phyloP scores from a whole-genome alignment of 2,797 vertebrate genomes.

The Girardinus metallicus region DNA sequence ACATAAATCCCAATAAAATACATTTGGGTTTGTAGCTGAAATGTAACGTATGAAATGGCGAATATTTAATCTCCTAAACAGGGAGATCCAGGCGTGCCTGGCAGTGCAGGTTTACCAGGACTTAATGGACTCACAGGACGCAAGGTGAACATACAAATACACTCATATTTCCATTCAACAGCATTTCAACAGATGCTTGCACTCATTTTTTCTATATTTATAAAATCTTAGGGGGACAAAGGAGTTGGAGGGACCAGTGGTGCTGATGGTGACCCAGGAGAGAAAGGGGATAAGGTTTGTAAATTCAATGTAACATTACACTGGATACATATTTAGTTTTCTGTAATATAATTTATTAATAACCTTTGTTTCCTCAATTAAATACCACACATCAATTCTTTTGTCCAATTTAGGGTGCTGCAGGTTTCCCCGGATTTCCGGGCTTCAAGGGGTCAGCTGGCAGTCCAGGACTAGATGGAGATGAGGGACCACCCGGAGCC shows the following conservation, averaged over 20 bases:
- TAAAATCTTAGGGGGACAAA: conserved; percentile 80
- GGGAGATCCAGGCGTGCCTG: conserved; percentile 84
- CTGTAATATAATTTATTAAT: neutral
- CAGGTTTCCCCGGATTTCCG: conserved; percentile 86
- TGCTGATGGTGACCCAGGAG: conserved; percentile 76
- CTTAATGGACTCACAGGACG: conserved; percentile 77
- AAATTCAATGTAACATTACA: neutral
- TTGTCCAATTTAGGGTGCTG: conserved; percentile 75
- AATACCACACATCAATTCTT: neutral
- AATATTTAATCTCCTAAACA: conserved; percentile 26
- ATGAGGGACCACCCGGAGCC: conserved; percentile 73
- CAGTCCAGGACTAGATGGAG: conserved; percentile 76
- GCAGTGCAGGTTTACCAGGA: conserved; percentile 82
- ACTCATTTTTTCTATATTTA: neutral
- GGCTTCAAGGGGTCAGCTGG: conserved; percentile 89
- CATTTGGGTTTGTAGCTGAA: neutral
- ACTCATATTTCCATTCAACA: neutral
- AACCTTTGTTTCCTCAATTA: neutral
- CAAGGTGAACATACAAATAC: conserved; percentile 77
- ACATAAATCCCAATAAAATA: neutral
- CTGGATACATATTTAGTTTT: neutral
- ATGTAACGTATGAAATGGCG: neutral
- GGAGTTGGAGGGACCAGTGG: conserved; percentile 81
- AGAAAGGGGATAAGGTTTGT: conserved; percentile 87
- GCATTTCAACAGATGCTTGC: neutral